These are phyloP conservation scores for Dryobotodes eremita DNA, from an alignment of 2,888 invertebrate species.

Conservation along the genomic window DNA sequence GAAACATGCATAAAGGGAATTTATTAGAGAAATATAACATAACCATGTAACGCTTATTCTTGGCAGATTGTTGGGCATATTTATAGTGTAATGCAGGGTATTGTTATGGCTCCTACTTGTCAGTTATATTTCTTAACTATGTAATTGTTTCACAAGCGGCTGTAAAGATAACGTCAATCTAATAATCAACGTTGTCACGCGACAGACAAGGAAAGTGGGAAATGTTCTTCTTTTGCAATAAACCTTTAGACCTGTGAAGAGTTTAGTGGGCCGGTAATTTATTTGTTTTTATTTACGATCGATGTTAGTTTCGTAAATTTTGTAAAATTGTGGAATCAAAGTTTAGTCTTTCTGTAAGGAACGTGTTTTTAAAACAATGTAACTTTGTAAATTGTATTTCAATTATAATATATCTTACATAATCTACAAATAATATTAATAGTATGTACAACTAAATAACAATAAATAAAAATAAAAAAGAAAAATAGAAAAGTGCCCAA, in stretches of 20 bases:
- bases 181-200: constrained; percentile 15
- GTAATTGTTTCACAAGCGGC: constrained; percentile 31
- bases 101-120: constrained; percentile 20
- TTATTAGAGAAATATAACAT: constrained; percentile 22
- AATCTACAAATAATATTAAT: too few relatives aligned
- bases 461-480: too few relatives aligned
- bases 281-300: background rate
- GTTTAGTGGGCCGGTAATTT: constrained; percentile 2
- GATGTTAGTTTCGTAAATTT: background rate
- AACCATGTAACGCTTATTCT: constrained; percentile 12
- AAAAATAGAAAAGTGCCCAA: too few relatives aligned
- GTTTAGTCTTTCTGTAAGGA: background rate
- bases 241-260: constrained; percentile 6
- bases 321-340: background rate
- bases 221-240: constrained; percentile 16
- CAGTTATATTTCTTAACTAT: constrained; percentile 2
- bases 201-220: constrained; percentile 28
- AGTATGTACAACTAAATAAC: too few relatives aligned
- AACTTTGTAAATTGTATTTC: too few relatives aligned
- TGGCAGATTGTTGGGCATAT: constrained; percentile 8
- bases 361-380: constrained; percentile 1
- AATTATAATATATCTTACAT: too few relatives aligned
- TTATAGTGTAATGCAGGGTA: constrained; percentile 1
- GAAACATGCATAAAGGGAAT: constrained; percentile 4
- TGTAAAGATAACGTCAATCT: constrained; percentile 16